Evolutionary conservation across 2,113 vertebrate species (phyloP).

Genomic region (Mustelus asterias): DNA sequence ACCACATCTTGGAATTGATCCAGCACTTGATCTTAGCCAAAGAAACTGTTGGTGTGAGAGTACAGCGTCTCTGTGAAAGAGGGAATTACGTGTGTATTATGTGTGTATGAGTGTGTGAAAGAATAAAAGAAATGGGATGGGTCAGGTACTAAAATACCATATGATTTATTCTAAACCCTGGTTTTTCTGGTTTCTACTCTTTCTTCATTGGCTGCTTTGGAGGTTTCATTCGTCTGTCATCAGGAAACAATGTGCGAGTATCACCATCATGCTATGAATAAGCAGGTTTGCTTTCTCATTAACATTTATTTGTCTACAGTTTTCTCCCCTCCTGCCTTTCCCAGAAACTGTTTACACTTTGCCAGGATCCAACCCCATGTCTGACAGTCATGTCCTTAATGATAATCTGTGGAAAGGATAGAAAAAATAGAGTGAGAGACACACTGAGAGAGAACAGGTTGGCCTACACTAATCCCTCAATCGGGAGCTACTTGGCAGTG

Average conservation of each 20-base stretch:
- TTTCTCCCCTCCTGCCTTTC: neutral
- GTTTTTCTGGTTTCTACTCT: neutral
- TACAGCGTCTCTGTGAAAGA: neutral
- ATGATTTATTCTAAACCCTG: neutral
- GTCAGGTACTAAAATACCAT: neutral
- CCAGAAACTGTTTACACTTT: neutral
- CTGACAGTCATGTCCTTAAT: neutral
- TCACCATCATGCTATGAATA: neutral
- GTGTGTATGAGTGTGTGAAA: neutral
- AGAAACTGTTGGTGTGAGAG: neutral
- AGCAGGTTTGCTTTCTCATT: neutral
- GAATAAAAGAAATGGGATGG: neutral
- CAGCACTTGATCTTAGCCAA: no score
- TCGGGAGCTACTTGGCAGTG: neutral
- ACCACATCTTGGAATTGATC: no score
- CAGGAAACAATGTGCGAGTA: neutral
- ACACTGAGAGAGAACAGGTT: neutral
- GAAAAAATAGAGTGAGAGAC: neutral
- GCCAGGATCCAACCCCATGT: neutral
- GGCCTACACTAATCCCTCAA: neutral
- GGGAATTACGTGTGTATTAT: neutral
- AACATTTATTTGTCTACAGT: neutral
- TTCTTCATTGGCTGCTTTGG: neutral
- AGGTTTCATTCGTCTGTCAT: neutral
- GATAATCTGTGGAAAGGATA: neutral